Evolutionary conservation across 2,113 vertebrate species (phyloP).

Genomic region (Felis catus): DNA sequence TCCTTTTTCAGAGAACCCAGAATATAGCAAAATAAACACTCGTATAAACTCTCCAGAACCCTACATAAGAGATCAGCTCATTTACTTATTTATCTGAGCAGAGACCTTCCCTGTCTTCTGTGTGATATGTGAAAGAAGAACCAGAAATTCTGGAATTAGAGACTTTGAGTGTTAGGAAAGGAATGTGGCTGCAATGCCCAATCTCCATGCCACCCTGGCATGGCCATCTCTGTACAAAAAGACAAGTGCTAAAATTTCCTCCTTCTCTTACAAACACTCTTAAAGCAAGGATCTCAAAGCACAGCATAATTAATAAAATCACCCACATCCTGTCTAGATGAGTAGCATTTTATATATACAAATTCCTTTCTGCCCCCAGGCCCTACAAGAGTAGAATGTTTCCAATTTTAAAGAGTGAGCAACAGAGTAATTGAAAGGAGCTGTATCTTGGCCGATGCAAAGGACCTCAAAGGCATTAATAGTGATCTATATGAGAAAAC

Average conservation of each 20-base stretch:
- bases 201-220: neutral
- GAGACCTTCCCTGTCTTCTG: neutral
- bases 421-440: constrained; percentile 69
- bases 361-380: constrained; percentile 65
- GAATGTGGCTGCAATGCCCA: neutral
- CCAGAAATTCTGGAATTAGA: neutral
- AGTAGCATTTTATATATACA: constrained; percentile 67
- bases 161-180: neutral
- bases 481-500: constrained; percentile 60
- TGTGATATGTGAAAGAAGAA: neutral
- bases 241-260: constrained; percentile 8
- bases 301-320: constrained; percentile 68
- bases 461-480: constrained; percentile 65
- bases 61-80: neutral
- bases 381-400: constrained; percentile 62
- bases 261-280: constrained; percentile 24
- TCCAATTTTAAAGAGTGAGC: constrained; percentile 68
- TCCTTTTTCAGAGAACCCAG: neutral
- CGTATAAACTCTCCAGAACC: neutral
- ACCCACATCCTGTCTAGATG: constrained; percentile 71
- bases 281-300: constrained; percentile 50
- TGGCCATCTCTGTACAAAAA: neutral
- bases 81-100: neutral
- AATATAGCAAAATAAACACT: constrained; percentile 11
- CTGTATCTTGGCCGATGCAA: constrained; percentile 64